Percentiles rank a stretch among this genome's conserved stretches.
Evolutionary conservation across 2,797 vertebrate genomes (phyloP).

Genomic region (Sarcophilus harrisii): DNA sequence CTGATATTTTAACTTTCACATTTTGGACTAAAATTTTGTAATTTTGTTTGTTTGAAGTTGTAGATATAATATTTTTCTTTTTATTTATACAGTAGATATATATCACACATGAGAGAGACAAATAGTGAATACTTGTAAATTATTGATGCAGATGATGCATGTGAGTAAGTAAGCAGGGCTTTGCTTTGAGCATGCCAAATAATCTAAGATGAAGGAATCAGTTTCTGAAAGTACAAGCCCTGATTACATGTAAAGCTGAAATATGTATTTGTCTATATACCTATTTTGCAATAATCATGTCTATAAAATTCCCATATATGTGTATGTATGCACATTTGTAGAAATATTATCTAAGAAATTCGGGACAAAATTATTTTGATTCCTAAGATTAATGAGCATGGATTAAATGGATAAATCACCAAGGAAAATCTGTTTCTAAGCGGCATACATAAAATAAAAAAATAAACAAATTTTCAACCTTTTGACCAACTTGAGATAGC

Average conservation of each 20-base stretch:
- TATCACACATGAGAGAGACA: conserved; percentile 47
- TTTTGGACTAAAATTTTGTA: neutral
- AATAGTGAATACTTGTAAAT: conserved; percentile 47
- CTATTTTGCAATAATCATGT: conserved; percentile 70
- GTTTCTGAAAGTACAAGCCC: neutral
- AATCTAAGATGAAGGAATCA: neutral
- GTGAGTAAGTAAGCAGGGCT: neutral
- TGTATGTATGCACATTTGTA: conserved; percentile 76
- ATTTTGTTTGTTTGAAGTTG: neutral
- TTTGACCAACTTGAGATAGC: conserved; percentile 45
- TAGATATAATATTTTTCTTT: neutral
- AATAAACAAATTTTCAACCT: conserved; percentile 62
- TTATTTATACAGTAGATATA: conserved; percentile 46
- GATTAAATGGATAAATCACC: conserved; percentile 74
- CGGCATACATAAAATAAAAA: conserved; percentile 33
- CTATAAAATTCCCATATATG: conserved; percentile 60
- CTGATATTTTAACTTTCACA: neutral
- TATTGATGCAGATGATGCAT: conserved; percentile 60
- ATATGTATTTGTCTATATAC: conserved; percentile 67
- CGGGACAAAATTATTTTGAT: conserved; percentile 64
- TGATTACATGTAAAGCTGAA: conserved; percentile 51
- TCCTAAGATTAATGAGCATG: conserved; percentile 70
- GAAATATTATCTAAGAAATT: conserved; percentile 73
- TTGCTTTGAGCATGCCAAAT: neutral
- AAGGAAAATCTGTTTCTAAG: conserved; percentile 47